Evolutionary conservation across 2,113 vertebrate genomes (phyloP).

Genomic region (human): GRCh38 chr13:22015501-22016000

Average conservation of each 20-base stretch:
- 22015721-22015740: neutral
- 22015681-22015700: neutral
- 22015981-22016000: neutral
- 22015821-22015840: neutral
- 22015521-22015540: rapidly evolving
- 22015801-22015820: neutral
- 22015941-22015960: neutral
- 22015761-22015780: neutral
- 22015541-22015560: no score
- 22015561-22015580: no score
- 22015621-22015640: no score
- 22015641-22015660: no score
- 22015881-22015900: neutral
- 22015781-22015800: neutral
- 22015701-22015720: neutral
- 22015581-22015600: no score
- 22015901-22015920: neutral
- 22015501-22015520: no score
- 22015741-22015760: neutral
- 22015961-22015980: neutral
- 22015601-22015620: no score
- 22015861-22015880: neutral
- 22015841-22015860: neutral
- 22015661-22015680: rapidly evolving
- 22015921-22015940: neutral